Conservation (phyloP, 1,140 invertebrate genomes). For the Aethina tumida region DNA sequence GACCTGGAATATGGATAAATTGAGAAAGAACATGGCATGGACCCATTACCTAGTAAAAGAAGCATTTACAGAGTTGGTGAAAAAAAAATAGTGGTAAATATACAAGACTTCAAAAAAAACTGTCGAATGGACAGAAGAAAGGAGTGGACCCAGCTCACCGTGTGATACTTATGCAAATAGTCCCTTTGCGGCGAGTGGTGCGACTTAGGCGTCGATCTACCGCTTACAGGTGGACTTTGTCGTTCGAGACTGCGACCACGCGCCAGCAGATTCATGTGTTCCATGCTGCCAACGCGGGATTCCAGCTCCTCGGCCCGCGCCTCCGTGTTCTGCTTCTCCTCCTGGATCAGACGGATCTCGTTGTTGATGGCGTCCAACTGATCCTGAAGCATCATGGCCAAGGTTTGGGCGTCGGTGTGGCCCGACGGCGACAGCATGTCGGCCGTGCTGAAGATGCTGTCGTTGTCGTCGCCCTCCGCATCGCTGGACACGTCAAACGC, state of each 20-base stretch:
- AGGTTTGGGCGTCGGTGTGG: constrained; percentile 83
- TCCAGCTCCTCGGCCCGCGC: constrained; percentile 95
- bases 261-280: constrained; percentile 81
- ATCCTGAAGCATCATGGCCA: constrained; percentile 97
- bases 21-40: constrained; percentile 11
- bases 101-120: no score
- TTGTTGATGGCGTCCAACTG: constrained; percentile 99
- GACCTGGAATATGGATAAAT: no score
- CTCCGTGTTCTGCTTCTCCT: constrained; percentile 98
- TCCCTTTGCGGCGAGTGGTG: constrained; percentile 67
- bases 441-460: constrained; percentile 62
- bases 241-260: constrained; percentile 64
- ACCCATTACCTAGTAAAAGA: no score
- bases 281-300: constrained; percentile 88
- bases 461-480: constrained; percentile 71
- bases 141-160: constrained; percentile 46
- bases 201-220: constrained; percentile 69
- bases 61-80: no score
- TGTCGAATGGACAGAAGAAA: constrained; percentile 11
- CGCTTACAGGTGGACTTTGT: constrained; percentile 67
- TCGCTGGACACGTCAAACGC: constrained; percentile 65
- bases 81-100: no score
- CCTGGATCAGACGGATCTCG: constrained; percentile 93
- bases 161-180: constrained; percentile 76
- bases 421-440: constrained; percentile 65